Conservation (phyloP, 1,140 invertebrate species). For the Eumeta japonica region DNA sequence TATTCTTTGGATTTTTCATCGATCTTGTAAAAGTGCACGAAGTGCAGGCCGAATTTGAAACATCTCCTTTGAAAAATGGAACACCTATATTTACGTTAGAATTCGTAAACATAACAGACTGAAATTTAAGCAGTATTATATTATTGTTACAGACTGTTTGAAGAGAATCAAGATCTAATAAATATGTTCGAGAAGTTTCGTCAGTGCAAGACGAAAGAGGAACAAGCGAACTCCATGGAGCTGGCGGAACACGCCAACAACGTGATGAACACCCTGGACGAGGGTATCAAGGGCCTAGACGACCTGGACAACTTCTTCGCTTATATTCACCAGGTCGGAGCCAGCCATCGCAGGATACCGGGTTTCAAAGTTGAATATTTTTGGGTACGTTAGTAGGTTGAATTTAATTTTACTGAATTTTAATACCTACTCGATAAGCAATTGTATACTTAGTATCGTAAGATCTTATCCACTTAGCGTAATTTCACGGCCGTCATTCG, state of each 20-base stretch:
- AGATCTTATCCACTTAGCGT: too few relatives aligned
- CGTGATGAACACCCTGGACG: constrained; percentile 85
- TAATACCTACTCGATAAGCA: too few relatives aligned
- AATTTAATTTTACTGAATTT: too few relatives aligned
- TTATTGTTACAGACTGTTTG: constrained; percentile 73
- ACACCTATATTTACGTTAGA: too few relatives aligned
- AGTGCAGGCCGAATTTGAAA: too few relatives aligned
- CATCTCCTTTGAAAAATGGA: too few relatives aligned
- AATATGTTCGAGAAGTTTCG: constrained; percentile 81
- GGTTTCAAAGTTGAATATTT: constrained; percentile 84
- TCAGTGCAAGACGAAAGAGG: constrained; percentile 74
- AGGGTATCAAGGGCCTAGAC: constrained; percentile 82
- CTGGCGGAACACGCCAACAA: constrained; percentile 82
- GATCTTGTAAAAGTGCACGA: too few relatives aligned
- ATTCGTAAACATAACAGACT: too few relatives aligned
- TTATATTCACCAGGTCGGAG: constrained; percentile 79
- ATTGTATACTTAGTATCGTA: too few relatives aligned
- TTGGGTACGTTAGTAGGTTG: constrained; percentile 83
- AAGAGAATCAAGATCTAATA: constrained; percentile 79
- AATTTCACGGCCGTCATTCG: too few relatives aligned
- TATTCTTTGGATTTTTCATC: too few relatives aligned
- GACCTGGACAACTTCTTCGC: constrained; percentile 81
- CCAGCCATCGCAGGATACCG: constrained; percentile 78
- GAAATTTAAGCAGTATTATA: neutral
- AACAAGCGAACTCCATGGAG: constrained; percentile 77